phyloP scores from a whole-genome alignment of 2,113 vertebrate species.

The Glaucidium brasilianum region DNA sequence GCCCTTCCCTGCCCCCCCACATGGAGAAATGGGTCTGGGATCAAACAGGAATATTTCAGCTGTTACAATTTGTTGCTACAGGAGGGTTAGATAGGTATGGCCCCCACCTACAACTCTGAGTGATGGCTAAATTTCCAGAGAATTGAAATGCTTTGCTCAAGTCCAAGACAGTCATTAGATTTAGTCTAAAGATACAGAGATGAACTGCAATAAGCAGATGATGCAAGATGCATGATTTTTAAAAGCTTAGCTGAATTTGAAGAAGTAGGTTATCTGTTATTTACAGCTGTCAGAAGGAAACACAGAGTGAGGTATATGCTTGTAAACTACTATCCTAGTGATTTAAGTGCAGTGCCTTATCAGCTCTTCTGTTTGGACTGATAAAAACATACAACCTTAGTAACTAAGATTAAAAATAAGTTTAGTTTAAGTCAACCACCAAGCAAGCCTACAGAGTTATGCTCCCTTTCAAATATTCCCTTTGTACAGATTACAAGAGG shows the following conservation, averaged over 20 bases:
- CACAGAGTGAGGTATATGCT: neutral
- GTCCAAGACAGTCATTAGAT: neutral
- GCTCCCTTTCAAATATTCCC: neutral
- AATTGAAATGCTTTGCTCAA: neutral
- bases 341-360: neutral
- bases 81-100: neutral
- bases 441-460: neutral
- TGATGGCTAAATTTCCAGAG: neutral
- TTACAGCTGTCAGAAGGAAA: neutral
- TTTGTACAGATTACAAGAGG: neutral
- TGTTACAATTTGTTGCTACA: neutral
- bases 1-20: neutral
- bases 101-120: neutral
- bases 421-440: neutral
- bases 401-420: neutral
- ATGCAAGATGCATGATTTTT: neutral
- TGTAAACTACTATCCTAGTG: neutral
- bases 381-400: neutral
- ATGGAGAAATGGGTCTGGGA: neutral
- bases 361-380: neutral
- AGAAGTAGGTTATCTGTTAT: neutral
- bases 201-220: neutral
- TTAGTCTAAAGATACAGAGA: neutral
- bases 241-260: neutral
- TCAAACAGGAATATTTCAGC: neutral